phyloP scores from a whole-genome alignment of 2,888 invertebrate genomes.

The Stenoptilia bipunctidactyla region DNA sequence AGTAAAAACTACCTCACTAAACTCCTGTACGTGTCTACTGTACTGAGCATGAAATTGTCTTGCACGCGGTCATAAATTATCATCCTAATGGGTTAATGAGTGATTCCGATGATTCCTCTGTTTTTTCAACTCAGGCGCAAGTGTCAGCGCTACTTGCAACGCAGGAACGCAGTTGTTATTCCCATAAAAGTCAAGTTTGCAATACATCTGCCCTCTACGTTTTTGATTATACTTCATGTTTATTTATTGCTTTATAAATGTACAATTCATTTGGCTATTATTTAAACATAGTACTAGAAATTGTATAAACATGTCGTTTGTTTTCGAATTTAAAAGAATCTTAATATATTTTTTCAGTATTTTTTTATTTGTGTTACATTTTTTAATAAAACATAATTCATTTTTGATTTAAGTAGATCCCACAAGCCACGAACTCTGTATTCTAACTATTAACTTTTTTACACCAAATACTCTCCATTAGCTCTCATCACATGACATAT shows the following conservation, averaged over 20 bases:
- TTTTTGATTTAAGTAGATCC: too few relatives aligned
- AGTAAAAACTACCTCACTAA: neutral
- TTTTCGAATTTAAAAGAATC: neutral
- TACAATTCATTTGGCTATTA: neutral
- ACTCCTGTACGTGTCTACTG: neutral
- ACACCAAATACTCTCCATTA: too few relatives aligned
- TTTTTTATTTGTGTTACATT: too few relatives aligned
- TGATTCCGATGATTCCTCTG: constrained; percentile 54
- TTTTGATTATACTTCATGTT: constrained; percentile 68
- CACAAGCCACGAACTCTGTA: too few relatives aligned
- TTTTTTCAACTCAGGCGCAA: constrained; percentile 43
- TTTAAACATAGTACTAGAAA: neutral
- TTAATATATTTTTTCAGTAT: too few relatives aligned
- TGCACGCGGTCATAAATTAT: constrained; percentile 55
- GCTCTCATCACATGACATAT: constrained; percentile 12
- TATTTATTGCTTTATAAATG: constrained; percentile 37
- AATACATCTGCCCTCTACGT: constrained; percentile 64
- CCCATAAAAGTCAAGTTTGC: constrained; percentile 44
- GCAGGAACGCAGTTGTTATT: constrained; percentile 44
- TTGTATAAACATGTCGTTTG: neutral
- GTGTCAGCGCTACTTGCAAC: constrained; percentile 42
- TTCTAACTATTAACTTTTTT: too few relatives aligned
- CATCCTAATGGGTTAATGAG: constrained; percentile 68
- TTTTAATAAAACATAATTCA: too few relatives aligned
- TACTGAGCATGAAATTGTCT: constrained; percentile 49